A percentile compares a stretch with the other conserved stretches of the same genome.
Evolutionary conservation across 2,797 vertebrate species (phyloP).

Genomic region (Carcharodon carcharias): DNA sequence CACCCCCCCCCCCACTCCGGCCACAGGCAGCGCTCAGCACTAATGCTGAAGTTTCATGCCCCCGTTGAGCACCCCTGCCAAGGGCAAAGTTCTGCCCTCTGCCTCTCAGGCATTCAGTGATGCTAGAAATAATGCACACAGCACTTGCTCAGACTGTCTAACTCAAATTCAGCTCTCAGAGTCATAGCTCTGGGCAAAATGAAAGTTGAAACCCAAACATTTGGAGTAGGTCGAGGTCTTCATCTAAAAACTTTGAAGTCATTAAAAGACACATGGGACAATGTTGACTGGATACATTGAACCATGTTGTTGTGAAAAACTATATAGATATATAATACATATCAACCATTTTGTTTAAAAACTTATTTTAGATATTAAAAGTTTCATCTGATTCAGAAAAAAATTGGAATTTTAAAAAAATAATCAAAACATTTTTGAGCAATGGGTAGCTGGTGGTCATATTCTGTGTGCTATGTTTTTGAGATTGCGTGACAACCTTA

Average conservation of each 20-base stretch:
- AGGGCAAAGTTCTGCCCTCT: not conserved
- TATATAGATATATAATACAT: not conserved
- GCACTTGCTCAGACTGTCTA: not conserved
- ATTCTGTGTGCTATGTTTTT: not conserved
- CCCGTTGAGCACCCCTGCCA: too few relatives aligned
- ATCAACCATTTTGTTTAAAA: not conserved
- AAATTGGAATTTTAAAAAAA: not conserved
- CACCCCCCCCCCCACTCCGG: too few relatives aligned
- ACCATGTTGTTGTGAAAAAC: not conserved
- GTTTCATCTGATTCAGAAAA: not conserved
- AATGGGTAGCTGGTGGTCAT: not conserved
- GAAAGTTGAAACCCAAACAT: not conserved
- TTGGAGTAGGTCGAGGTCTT: not conserved
- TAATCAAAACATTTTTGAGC: not conserved
- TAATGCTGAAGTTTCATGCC: too few relatives aligned
- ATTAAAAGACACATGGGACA: not conserved
- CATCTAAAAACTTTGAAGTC: not conserved
- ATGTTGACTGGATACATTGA: not conserved
- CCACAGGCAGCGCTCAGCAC: too few relatives aligned
- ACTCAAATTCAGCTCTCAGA: not conserved
- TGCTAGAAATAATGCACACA: not conserved
- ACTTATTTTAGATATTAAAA: not conserved
- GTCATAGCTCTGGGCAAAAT: not conserved
- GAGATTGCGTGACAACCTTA: not conserved
- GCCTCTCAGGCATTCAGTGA: not conserved